phyloP scores from a whole-genome alignment of 2,888 invertebrate species.

The Candidula unifasciata region DNA sequence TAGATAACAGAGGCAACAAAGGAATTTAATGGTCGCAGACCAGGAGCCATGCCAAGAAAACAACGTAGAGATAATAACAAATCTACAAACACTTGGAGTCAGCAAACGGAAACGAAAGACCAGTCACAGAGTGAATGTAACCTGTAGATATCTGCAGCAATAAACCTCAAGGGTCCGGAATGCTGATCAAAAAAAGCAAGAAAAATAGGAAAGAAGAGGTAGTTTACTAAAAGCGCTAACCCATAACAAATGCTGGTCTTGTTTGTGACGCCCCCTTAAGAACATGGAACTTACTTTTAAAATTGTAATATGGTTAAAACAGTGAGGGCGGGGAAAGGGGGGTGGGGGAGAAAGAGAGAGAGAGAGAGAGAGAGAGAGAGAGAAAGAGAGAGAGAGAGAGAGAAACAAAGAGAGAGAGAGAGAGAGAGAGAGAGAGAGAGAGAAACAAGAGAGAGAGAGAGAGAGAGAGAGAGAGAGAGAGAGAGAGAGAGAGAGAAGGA shows the following conservation, averaged over 20 bases:
- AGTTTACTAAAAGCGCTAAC: not conserved
- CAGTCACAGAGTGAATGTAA: no score
- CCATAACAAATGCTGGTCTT: no score
- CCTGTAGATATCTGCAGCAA: no score
- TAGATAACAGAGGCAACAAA: no score
- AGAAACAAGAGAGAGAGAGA: not conserved
- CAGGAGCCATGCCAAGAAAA: no score
- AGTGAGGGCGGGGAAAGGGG: constrained; percentile 2
- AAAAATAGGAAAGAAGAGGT: not conserved
- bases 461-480: not conserved
- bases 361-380: constrained; percentile 24
- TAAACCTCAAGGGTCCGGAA: no score
- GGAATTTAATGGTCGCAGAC: no score
- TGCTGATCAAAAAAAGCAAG: not conserved
- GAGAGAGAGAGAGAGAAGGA: not conserved
- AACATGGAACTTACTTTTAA: no score
- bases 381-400: constrained; percentile 5
- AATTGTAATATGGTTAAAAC: not conserved
- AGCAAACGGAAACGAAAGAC: no score
- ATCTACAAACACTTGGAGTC: no score
- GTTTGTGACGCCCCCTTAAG: no score
- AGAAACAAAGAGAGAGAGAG: not conserved
- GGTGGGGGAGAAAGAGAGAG: constrained; percentile 27
- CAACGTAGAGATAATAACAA: no score
- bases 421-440: not conserved